Conservation (phyloP, 2,797 vertebrate species). For the Lates japonicus region DNA sequence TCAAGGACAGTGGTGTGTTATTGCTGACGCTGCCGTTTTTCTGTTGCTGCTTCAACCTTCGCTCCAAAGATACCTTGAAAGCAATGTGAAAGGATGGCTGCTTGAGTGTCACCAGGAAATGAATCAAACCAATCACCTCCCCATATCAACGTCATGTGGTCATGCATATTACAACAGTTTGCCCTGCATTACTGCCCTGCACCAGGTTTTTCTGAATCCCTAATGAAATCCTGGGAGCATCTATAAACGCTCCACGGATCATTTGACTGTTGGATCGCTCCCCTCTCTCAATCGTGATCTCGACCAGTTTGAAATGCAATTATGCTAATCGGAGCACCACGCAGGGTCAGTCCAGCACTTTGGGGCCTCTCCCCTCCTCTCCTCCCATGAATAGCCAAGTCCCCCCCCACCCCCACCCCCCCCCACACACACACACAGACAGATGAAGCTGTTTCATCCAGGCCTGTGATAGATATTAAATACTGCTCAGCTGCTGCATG, state of each 20-base stretch:
- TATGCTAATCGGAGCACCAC: conserved; percentile 42
- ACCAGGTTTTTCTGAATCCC: neutral
- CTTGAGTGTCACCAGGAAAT: no score
- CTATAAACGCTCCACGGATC: conserved; percentile 28
- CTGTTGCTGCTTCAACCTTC: no score
- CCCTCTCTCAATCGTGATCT: conserved; percentile 32
- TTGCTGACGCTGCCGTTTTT: no score
- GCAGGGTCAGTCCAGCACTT: conserved; percentile 30
- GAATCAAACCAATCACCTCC: no score
- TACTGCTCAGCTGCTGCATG: neutral
- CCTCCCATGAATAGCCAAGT: conserved; percentile 17
- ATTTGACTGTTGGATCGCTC: conserved; percentile 56
- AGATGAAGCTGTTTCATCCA: conserved; percentile 15
- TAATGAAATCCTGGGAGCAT: conserved; percentile 44
- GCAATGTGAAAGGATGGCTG: no score
- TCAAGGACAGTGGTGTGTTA: no score
- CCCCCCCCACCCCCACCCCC: no score
- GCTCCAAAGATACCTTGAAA: no score
- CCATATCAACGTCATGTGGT: conserved; percentile 31
- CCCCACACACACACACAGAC: no score
- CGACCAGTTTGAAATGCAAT: conserved; percentile 59
- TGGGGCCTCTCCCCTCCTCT: conserved; percentile 17
- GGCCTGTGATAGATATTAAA: conserved; percentile 48
- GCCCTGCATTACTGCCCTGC: conserved; percentile 3
- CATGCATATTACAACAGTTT: conserved; percentile 43